Base-by-base conservation (phyloP, 2,888 invertebrate species). In the Colostygia pectinataria region DNA sequence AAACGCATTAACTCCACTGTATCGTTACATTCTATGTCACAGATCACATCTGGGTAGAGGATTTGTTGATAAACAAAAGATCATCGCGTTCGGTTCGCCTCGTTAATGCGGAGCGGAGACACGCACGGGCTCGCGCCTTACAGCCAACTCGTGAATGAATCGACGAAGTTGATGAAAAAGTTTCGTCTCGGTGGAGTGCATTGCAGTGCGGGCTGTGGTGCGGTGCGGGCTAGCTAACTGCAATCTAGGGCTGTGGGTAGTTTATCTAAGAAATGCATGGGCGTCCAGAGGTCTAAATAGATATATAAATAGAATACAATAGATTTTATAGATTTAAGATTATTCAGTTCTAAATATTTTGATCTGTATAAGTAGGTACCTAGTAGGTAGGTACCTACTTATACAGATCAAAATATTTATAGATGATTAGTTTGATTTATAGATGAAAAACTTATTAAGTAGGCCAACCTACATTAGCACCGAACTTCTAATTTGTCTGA, bases 41-140 rank as follows among this genome's bases (percentile, higher is more conserved):
- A 55, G 61, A 70, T 63, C 80, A 77, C 75, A 70, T 64, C 48
- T 48, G 52, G 12, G 48, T 49, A 61, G 59, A 51, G 34, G 62
- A 61, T 80, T 83, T 83, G 82, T 88, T 87, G 78, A 83, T 74
- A 83, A 86, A 85, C 80, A 82, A 77, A 69, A 71, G 67, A 64
- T 77, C 77, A 77, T 83, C 78, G 78, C 77, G 79, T 58, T 59
- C 59, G 63, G 59, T 64, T 53, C 59, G 44, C 55, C 60, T 65
- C 63, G 63, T 56, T 50, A 54, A 50, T 54, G 58, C 57, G 58
- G 61, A 55, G 58, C 55, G 61, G 58, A 62, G 62, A 65, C 71
- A 55, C 67, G 53, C 50, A 50, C 81, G 55, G 9, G 74, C 73
- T 52, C 71, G 31, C 77, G 64, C 67, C 51, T 60, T 57, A 47